Evolutionary conservation across 1,140 invertebrate genomes (phyloP), one percentile per base, ranked within the genome.

Genomic region (Brachionus koreanus): DNA sequence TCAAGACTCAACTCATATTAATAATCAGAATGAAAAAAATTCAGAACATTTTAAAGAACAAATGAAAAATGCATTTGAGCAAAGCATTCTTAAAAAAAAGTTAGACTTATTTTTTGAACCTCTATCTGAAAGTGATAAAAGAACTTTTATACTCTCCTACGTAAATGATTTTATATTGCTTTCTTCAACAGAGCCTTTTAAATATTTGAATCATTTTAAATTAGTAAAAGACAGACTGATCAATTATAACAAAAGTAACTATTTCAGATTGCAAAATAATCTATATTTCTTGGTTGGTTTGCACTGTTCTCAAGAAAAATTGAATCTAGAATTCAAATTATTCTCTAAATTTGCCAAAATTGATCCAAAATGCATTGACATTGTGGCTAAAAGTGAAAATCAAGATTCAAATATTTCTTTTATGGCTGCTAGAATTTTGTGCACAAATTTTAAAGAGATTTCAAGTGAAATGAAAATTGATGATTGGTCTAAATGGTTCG

Each of bases 331-430:
- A 46, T 12, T 74, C 2, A 74, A 74, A 12, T 74, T 74, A 6
- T 46, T 74, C 25, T 43, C 69, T 25, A 74, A 74, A 46, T 74
- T 74, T 74, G 37, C 23, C 25, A 42, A 74, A 46, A 46, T 74
- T 23, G 42, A 74, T 9, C 19, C 37, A 5, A 74, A 43, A 29
- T 46, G 37, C 6, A 23, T 74, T 23, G 39, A 74, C 23, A 6
- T 12, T 29, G 6, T 74, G 3, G 3, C 16, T 4, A 74, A 74
- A 74, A 74, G 69, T 74, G 69, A 74, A 46, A 74, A 74, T 46
- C 69, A 10, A 5, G 43, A 46, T 25, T 43, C 42, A 25, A 74
- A 74, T 46, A 25, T 74, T 10, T 74, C 39, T 12, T 74, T 74
- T 74, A 25, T 74, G 42, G 69, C 69, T 46, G 37, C 39, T 1